A percentile compares a stretch with the other conserved stretches of the same genome.
These are phyloP conservation scores for Rhagologus leucostigma DNA, from an alignment of 2,113 vertebrate species.

Conservation along the genomic window DNA sequence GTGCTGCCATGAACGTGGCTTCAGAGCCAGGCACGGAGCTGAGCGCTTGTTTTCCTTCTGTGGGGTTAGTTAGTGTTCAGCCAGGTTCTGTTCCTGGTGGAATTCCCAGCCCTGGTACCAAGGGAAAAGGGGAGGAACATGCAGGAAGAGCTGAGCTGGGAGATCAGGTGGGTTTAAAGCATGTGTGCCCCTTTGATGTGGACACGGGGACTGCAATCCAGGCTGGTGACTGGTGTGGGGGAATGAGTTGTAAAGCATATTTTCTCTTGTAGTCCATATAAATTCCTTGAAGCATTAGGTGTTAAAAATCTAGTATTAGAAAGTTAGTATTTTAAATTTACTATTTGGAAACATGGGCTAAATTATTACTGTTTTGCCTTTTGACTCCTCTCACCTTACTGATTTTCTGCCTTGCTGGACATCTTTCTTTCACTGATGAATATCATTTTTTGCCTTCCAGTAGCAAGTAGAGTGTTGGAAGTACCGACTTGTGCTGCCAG, in stretches of 20 bases:
- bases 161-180: background rate
- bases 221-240: background rate
- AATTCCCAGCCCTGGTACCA: too few relatives aligned
- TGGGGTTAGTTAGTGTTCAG: background rate
- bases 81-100: background rate
- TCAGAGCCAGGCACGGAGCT: background rate
- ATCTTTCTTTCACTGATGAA: background rate
- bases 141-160: background rate
- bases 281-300: background rate
- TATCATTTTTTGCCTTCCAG: background rate
- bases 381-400: background rate
- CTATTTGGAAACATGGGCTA: accelerated
- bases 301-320: background rate
- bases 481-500: background rate
- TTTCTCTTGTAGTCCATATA: background rate
- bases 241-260: background rate
- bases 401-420: background rate
- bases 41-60: background rate
- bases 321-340: background rate
- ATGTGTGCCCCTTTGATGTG: accelerated
- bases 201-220: accelerated
- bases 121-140: too few relatives aligned
- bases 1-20: background rate
- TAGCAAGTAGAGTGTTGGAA: background rate
- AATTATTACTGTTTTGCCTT: background rate